Percentiles rank a stretch among this genome's conserved stretches.
Evolutionary conservation across 2,888 invertebrate genomes (phyloP).

Genomic region (Seladonia tumulorum): DNA sequence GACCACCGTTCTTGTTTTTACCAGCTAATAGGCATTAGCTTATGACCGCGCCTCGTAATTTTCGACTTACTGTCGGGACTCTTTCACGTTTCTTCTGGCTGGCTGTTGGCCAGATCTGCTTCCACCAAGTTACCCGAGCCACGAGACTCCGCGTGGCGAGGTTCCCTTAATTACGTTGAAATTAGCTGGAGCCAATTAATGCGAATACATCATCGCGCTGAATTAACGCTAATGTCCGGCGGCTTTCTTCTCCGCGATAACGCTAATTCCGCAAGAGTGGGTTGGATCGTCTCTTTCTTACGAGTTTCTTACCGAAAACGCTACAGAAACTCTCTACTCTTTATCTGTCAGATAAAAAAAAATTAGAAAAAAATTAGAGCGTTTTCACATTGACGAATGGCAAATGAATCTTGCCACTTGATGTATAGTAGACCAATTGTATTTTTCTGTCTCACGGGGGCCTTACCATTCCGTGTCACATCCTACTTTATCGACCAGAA

Average conservation of each 20-base stretch:
- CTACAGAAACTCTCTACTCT: not conserved
- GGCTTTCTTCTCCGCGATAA: conserved; percentile 1
- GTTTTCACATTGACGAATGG: no score
- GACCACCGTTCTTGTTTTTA: not conserved
- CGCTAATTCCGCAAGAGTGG: not conserved
- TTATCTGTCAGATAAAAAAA: no score
- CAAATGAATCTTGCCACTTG: no score
- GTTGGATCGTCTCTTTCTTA: not conserved
- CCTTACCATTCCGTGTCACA: no score
- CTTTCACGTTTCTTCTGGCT: conserved; percentile 44
- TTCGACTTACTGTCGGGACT: not conserved
- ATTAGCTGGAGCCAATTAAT: conserved; percentile 47
- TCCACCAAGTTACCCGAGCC: not conserved
- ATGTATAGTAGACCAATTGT: no score
- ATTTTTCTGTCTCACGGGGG: no score
- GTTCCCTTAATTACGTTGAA: conserved; percentile 43
- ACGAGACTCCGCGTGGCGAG: conserved; percentile 25
- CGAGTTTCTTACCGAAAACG: not conserved
- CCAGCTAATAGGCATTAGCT: conserved; percentile 13
- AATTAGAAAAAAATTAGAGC: not conserved
- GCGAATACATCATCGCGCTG: conserved; percentile 38
- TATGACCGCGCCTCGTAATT: conserved; percentile 23
- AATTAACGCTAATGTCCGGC: conserved; percentile 41
- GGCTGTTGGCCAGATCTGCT: conserved; percentile 38
- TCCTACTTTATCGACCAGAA: no score